Evolutionary conservation across 2,113 vertebrate species (phyloP).

Genomic region (Opisthocomus hoazin): DNA sequence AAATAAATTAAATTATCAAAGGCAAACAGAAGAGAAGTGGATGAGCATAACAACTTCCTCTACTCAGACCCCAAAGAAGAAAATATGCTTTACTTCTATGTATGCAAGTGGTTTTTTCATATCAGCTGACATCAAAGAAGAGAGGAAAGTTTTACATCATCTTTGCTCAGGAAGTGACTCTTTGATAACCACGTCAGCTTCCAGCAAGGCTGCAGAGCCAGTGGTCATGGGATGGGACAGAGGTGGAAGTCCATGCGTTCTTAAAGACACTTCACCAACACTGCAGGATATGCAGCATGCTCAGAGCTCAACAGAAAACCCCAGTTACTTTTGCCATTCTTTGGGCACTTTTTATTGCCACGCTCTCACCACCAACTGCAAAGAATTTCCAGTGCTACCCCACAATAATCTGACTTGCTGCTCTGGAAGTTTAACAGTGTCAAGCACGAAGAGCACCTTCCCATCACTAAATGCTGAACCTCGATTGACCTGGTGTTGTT

Average conservation of each 20-base stretch:
- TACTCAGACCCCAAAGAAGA: not conserved
- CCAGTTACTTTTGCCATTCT: not conserved
- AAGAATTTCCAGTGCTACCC: not conserved
- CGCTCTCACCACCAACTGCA: not conserved
- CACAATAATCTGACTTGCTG: not conserved
- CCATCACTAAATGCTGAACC: slow-evolving; percentile 67
- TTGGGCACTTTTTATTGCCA: slow-evolving; percentile 8
- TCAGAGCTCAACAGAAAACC: not conserved
- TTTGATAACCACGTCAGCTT: not conserved
- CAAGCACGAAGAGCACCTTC: slow-evolving; percentile 33
- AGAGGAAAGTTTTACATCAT: not conserved
- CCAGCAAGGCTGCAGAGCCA: not conserved
- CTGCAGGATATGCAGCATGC: not conserved
- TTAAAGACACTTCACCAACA: not conserved
- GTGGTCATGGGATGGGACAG: not conserved
- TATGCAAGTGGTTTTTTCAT: not conserved
- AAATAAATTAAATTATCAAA: not conserved
- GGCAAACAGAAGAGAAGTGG: not conserved
- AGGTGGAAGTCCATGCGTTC: not conserved
- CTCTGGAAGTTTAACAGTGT: not conserved
- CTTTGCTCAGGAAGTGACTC: not conserved
- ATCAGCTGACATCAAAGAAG: not conserved
- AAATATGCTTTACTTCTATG: slow-evolving; percentile 4
- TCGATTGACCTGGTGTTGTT: slow-evolving; percentile 74
- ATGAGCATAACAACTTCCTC: not conserved